These are phyloP conservation scores for Hozukius guyotensis DNA, from an alignment of 2,797 vertebrate species.

Conservation along the genomic window DNA sequence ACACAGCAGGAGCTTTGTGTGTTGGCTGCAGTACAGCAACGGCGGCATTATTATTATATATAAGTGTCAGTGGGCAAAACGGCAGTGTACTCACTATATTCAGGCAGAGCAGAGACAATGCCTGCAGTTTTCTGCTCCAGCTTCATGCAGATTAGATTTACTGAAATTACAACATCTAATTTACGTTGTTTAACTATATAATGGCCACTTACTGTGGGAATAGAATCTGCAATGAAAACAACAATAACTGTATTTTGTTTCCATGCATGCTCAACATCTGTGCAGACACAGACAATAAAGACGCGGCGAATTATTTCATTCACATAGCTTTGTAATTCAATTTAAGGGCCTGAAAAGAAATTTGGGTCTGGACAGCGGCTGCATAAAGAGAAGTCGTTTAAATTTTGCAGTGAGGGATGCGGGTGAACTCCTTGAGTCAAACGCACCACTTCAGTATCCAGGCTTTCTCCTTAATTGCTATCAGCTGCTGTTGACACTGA, in stretches of 20 bases:
- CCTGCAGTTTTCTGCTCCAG: slow-evolving; percentile 27
- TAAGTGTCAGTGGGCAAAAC: slow-evolving; percentile 43
- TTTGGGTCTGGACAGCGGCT: not conserved
- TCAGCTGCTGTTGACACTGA: slow-evolving; percentile 82
- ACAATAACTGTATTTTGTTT: slow-evolving; percentile 24
- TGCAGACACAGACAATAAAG: slow-evolving; percentile 11
- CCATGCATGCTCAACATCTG: slow-evolving; percentile 11
- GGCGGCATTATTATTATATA: slow-evolving; percentile 46
- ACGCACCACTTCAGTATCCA: slow-evolving; percentile 68
- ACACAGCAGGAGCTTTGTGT: slow-evolving; percentile 59
- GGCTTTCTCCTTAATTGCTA: slow-evolving; percentile 75
- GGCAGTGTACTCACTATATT: slow-evolving; percentile 13
- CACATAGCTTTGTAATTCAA: slow-evolving; percentile 31
- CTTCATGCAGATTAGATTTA: slow-evolving; percentile 43
- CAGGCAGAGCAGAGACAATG: slow-evolving; percentile 12
- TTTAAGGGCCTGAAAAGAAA: slow-evolving; percentile 7
- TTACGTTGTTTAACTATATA: slow-evolving; percentile 33
- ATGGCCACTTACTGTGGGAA: slow-evolving; percentile 1
- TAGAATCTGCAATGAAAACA: slow-evolving; percentile 30
- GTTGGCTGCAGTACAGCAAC: slow-evolving; percentile 57
- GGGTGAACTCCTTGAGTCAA: slow-evolving; percentile 70
- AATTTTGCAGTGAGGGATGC: slow-evolving; percentile 49
- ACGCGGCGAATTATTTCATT: slow-evolving; percentile 21
- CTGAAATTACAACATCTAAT: slow-evolving; percentile 28
- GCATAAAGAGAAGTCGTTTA: slow-evolving; percentile 35